phyloP scores from a whole-genome alignment of 2,113 vertebrate genomes.

The Cryptoleucopteryx plumbea region DNA sequence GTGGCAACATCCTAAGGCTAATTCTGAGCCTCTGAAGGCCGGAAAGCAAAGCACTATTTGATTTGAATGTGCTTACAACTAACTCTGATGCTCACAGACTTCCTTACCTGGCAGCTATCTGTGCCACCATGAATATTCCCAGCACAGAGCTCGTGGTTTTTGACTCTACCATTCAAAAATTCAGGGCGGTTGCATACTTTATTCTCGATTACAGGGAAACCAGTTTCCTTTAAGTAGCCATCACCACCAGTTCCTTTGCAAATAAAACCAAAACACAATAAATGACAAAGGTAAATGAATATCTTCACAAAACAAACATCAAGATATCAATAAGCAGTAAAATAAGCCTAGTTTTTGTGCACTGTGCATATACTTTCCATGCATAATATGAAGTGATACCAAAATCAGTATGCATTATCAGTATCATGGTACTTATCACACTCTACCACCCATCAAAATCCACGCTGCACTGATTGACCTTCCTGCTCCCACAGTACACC shows the following conservation, averaged over 20 bases:
- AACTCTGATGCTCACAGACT: neutral
- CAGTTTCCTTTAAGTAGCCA: slow-evolving; percentile 86
- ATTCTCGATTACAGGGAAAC: slow-evolving; percentile 93
- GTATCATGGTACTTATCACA: neutral
- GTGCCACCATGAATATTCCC: slow-evolving; percentile 84
- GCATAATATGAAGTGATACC: neutral
- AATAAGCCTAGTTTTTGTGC: neutral
- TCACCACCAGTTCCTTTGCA: slow-evolving; percentile 78
- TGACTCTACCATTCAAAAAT: slow-evolving; percentile 80
- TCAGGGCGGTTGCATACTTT: slow-evolving; percentile 87
- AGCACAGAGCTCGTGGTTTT: slow-evolving; percentile 84
- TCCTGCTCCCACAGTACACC: neutral
- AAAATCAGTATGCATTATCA: neutral
- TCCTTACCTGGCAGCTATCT: slow-evolving; percentile 91
- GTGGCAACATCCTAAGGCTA: neutral
- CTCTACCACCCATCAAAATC: neutral
- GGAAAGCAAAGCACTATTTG: neutral
- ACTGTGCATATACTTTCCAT: neutral
- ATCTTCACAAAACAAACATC: neutral
- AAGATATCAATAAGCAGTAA: neutral
- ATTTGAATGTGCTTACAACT: neutral
- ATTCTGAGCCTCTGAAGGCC: neutral
- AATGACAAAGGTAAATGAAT: neutral
- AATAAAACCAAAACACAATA: neutral
- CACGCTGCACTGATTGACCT: neutral